Evolutionary conservation across 2,113 vertebrate genomes (phyloP).

Genomic region (Psittacus erithacus): DNA sequence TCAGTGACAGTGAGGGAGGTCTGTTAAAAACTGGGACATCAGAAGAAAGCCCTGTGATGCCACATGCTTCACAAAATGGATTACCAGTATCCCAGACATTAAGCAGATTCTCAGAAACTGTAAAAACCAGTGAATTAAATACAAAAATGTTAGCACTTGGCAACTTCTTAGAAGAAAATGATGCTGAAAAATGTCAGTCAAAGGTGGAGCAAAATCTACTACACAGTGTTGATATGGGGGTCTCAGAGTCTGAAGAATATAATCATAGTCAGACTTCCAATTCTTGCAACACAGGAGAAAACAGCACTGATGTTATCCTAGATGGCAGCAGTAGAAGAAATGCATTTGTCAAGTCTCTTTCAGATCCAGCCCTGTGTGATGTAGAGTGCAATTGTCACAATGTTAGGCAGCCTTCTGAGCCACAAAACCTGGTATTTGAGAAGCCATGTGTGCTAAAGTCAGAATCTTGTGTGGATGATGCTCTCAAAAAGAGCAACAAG

Average conservation of each 20-base stretch:
- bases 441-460: background rate
- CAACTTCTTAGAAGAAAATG: slow-evolving; percentile 18
- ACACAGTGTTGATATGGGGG: background rate
- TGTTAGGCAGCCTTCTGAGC: background rate
- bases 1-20: background rate
- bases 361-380: slow-evolving; percentile 32
- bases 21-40: background rate
- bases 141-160: background rate
- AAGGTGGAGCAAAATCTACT: background rate
- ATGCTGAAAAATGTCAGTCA: background rate
- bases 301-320: background rate
- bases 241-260: background rate
- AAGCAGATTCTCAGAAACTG: slow-evolving; percentile 14
- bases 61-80: background rate
- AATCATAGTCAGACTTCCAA: background rate
- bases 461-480: background rate
- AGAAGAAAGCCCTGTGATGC: background rate
- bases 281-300: background rate
- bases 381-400: background rate
- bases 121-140: slow-evolving; percentile 18
- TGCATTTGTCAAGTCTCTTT: background rate
- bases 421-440: background rate
- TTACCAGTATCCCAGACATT: slow-evolving; percentile 16
- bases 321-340: background rate
- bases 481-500: background rate